Conservation (phyloP, 2,113 vertebrate genomes). For the Crocuta crocuta region DNA sequence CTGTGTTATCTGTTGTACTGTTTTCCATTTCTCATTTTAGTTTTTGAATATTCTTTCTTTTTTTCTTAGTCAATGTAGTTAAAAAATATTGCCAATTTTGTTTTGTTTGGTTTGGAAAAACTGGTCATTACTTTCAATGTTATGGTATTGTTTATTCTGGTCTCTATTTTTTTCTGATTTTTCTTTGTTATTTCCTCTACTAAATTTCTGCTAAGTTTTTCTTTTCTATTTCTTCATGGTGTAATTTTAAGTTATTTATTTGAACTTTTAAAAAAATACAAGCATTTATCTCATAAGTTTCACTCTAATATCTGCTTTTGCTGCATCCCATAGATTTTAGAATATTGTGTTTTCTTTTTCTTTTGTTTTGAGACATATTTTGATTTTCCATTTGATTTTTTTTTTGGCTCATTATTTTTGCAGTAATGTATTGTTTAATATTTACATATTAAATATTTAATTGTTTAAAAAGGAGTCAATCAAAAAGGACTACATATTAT, state of each 20-base stretch:
- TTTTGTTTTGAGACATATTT: neutral
- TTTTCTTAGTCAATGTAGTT: neutral
- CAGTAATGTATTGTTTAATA: neutral
- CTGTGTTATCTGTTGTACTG: neutral
- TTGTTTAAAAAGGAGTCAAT: neutral
- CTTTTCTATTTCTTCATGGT: neutral
- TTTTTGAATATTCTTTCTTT: neutral
- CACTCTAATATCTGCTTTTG: neutral
- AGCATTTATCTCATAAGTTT: neutral
- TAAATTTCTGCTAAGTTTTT: neutral
- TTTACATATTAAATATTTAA: neutral
- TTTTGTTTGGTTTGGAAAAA: neutral
- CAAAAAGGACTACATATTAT: neutral
- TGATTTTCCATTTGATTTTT: neutral
- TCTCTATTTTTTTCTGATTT: neutral
- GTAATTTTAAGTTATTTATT: neutral
- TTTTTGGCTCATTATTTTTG: neutral
- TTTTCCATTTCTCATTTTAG: neutral
- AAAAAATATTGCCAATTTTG: neutral
- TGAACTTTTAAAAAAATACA: neutral
- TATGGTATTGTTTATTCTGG: neutral
- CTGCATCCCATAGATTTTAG: neutral
- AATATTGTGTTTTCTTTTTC: neutral
- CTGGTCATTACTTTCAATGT: neutral
- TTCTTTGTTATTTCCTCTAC: neutral